phyloP scores from a whole-genome alignment of 2,797 vertebrate genomes.

The Anas bahamensis region DNA sequence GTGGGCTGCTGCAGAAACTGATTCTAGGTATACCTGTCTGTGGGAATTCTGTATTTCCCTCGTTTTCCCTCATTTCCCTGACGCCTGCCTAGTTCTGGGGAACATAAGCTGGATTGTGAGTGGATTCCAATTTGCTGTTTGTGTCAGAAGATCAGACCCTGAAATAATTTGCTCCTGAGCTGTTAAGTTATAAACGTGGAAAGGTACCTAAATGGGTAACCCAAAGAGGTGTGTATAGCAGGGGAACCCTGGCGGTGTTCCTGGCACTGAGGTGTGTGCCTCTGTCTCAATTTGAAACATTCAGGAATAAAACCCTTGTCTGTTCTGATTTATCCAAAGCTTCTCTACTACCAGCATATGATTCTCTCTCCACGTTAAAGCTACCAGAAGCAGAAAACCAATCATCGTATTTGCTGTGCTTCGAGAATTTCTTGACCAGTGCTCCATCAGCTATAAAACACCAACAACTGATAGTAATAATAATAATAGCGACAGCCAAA shows the following conservation, averaged over 20 bases:
- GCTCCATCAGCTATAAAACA: constrained; percentile 51
- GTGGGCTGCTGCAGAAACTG: background rate
- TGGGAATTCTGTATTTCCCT: background rate
- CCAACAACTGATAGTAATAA: background rate
- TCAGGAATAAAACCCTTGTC: background rate
- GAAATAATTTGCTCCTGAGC: background rate
- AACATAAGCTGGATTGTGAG: background rate
- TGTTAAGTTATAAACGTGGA: background rate
- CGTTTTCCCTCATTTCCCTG: background rate
- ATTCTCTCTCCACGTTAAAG: background rate
- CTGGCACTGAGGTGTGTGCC: background rate
- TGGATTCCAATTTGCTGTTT: background rate
- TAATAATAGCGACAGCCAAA: constrained; percentile 66
- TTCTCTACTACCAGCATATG: background rate
- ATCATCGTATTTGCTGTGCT: background rate
- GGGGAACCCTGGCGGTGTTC: background rate
- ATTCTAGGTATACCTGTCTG: background rate
- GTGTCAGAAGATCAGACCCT: background rate
- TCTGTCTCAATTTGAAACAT: background rate
- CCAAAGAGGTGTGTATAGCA: background rate
- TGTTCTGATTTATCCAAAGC: background rate
- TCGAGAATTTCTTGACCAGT: constrained; percentile 24
- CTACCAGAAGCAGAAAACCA: background rate
- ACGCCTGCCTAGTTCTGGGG: background rate
- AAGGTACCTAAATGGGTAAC: background rate